These are phyloP conservation scores for Coluber constrictor DNA, from an alignment of 2,797 vertebrate genomes.

Conservation along the genomic window DNA sequence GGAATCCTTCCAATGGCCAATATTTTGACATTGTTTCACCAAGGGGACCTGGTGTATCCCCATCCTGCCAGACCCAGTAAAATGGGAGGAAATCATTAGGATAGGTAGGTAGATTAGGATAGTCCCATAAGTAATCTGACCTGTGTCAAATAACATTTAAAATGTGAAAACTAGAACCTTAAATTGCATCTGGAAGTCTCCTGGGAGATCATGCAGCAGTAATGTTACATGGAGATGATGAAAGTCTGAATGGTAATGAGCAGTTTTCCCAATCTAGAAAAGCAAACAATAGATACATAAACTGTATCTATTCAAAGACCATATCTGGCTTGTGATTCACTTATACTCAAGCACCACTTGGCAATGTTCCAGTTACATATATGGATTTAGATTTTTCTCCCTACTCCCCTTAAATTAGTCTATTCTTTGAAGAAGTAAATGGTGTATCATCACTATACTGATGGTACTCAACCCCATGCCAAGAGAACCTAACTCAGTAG, in stretches of 20 bases:
- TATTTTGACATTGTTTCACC: background rate
- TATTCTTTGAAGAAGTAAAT: background rate
- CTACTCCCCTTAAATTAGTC: background rate
- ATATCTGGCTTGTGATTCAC: background rate
- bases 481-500: background rate
- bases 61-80: background rate
- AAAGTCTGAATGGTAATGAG: background rate
- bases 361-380: slow-evolving; percentile 41
- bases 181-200: background rate
- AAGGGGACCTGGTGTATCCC: background rate
- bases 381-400: slow-evolving; percentile 43
- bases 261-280: background rate
- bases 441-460: background rate
- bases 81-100: background rate
- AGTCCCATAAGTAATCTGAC: background rate
- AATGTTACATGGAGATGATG: background rate
- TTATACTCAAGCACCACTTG: slow-evolving; percentile 44
- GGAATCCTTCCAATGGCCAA: background rate
- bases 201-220: background rate
- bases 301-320: background rate
- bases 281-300: background rate
- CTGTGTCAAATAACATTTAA: background rate
- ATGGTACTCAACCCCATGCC: background rate
- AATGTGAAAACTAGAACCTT: background rate
- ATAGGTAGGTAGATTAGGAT: background rate